phyloP scores from a whole-genome alignment of 1,140 invertebrate genomes.

The Zaprionus vittiger region DNA sequence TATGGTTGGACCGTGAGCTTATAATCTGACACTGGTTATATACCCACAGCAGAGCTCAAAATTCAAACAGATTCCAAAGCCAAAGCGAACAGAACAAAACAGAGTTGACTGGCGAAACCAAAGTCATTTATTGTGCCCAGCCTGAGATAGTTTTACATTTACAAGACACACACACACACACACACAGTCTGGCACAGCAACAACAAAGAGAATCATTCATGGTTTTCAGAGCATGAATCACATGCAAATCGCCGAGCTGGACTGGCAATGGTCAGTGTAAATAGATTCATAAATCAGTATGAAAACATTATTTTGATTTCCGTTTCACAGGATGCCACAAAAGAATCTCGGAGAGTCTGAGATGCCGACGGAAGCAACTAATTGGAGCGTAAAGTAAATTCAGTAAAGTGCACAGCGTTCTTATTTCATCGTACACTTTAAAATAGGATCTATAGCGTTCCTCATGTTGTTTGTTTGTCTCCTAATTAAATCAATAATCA shows the following conservation, averaged over 20 bases:
- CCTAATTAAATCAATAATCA: background rate
- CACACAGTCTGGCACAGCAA: background rate
- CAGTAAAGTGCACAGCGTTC: constrained; percentile 33
- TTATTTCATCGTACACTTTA: constrained; percentile 22
- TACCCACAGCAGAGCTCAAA: constrained; percentile 2
- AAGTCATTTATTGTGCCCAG: constrained; percentile 69
- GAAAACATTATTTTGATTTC: constrained; percentile 83
- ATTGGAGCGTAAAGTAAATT: constrained; percentile 76
- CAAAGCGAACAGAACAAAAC: background rate
- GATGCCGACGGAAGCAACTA: constrained; percentile 70
- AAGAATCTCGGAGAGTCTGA: constrained; percentile 46
- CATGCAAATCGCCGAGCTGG: constrained; percentile 66
- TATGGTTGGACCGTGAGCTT: constrained; percentile 36
- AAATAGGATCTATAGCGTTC: background rate
- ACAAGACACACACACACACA: constrained; percentile 17
- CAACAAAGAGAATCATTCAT: constrained; percentile 76
- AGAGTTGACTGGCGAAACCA: constrained; percentile 36
- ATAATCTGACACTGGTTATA: constrained; percentile 31
- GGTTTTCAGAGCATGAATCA: constrained; percentile 82
- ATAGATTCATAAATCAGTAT: constrained; percentile 82
- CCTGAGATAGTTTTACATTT: constrained; percentile 54
- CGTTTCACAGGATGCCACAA: constrained; percentile 65
- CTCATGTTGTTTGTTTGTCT: background rate
- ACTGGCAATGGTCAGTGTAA: constrained; percentile 53
- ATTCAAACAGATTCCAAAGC: constrained; percentile 5